These are phyloP conservation scores for Ceratitis capitata DNA, from an alignment of 1,140 invertebrate genomes.

Conservation along the genomic window DNA sequence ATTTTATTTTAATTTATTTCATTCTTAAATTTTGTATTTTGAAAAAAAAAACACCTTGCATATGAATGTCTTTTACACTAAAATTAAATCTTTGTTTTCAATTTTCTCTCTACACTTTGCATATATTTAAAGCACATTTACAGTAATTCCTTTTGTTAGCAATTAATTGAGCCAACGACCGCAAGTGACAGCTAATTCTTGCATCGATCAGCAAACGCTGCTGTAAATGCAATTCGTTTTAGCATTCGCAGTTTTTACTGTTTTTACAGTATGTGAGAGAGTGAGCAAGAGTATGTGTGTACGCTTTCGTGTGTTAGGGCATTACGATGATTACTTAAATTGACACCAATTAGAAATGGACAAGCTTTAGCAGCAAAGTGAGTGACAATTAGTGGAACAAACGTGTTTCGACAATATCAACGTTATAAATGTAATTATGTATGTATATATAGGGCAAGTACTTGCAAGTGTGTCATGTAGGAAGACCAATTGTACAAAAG, in stretches of 20 bases:
- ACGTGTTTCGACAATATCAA: too few relatives aligned
- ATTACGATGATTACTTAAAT: conserved; percentile 29
- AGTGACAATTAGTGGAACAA: neutral
- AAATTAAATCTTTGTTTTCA: neutral
- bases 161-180: conserved; percentile 7
- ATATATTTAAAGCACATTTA: neutral
- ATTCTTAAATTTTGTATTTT: too few relatives aligned
- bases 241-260: too few relatives aligned
- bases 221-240: neutral
- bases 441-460: too few relatives aligned
- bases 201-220: neutral
- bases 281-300: neutral
- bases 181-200: neutral
- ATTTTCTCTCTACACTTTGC: neutral
- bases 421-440: neutral
- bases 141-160: neutral
- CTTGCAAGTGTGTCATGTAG: too few relatives aligned
- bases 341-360: neutral
- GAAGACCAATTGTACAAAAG: neutral
- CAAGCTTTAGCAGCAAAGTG: conserved; percentile 1
- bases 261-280: too few relatives aligned
- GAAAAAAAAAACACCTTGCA: too few relatives aligned
- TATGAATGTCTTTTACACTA: too few relatives aligned
- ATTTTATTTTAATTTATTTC: too few relatives aligned
- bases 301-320: neutral